These are phyloP conservation scores for Troides helena DNA, from an alignment of 2,888 invertebrate species.

Conservation along the genomic window DNA sequence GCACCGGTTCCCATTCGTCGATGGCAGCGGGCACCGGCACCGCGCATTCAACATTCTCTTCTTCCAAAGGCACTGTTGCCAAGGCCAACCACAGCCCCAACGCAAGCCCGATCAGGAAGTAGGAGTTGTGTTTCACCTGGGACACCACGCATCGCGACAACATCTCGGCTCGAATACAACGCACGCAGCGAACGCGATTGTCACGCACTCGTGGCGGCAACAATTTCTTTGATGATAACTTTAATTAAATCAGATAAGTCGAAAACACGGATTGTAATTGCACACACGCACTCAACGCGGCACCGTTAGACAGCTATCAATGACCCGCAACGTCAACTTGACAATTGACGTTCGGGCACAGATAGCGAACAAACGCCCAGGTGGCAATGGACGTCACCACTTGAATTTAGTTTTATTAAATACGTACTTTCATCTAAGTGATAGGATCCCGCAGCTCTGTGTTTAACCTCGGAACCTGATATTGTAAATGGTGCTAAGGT, in stretches of 20 bases:
- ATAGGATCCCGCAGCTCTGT: no score
- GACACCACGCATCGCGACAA: slow-evolving; percentile 70
- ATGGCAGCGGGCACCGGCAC: slow-evolving; percentile 36
- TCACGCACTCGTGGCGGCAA: slow-evolving; percentile 14
- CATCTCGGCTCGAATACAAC: slow-evolving; percentile 42
- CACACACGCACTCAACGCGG: background rate
- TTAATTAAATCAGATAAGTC: slow-evolving; percentile 24
- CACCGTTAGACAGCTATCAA: background rate
- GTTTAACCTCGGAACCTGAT: no score
- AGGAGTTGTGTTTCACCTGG: slow-evolving; percentile 79
- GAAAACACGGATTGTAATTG: slow-evolving; percentile 6
- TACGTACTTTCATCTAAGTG: no score
- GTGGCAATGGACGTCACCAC: no score
- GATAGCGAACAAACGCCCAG: background rate
- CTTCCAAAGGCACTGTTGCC: slow-evolving; percentile 70
- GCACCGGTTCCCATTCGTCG: slow-evolving; percentile 69
- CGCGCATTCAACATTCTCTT: slow-evolving; percentile 46
- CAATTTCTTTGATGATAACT: slow-evolving; percentile 25
- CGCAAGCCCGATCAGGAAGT: slow-evolving; percentile 78
- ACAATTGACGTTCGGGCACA: background rate
- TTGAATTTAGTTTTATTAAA: no score
- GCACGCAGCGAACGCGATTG: background rate
- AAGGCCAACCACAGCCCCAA: slow-evolving; percentile 80
- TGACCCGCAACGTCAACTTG: slow-evolving; percentile 2
- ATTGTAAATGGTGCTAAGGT: no score